Conservation (phyloP, 1,140 invertebrate genomes). For the Megalopta genalis region DNA sequence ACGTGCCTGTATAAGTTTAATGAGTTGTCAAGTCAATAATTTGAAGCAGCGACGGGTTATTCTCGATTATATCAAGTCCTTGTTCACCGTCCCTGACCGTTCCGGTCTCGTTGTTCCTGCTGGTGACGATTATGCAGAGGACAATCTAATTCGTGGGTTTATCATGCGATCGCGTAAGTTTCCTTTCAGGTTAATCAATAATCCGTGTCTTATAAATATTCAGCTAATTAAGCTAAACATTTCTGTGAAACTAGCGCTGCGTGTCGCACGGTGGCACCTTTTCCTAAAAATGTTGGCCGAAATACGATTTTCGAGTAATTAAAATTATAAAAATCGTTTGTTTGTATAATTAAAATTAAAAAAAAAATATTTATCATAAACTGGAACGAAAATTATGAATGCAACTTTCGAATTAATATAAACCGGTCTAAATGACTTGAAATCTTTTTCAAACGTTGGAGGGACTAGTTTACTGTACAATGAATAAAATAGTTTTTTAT, state of each 20-base stretch:
- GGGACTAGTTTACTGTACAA: no score
- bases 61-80: slow-evolving; percentile 54
- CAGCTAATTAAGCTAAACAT: not conserved
- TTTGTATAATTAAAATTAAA: no score
- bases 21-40: slow-evolving; percentile 40
- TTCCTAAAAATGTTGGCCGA: no score
- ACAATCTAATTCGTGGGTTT: slow-evolving; percentile 50
- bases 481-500: no score
- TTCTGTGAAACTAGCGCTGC: not conserved
- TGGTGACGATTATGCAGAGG: slow-evolving; percentile 46
- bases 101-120: slow-evolving; percentile 65
- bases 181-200: not conserved
- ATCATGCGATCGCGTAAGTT: slow-evolving; percentile 26
- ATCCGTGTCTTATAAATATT: slow-evolving; percentile 8
- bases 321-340: no score
- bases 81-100: slow-evolving; percentile 68
- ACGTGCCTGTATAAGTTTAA: not conserved
- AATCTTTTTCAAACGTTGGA: no score
- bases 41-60: slow-evolving; percentile 44
- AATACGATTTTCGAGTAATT: no score
- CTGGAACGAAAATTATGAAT: no score
- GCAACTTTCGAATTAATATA: no score
- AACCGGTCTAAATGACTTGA: no score
- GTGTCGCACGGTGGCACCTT: no score
- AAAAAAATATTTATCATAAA: no score